phyloP scores from a whole-genome alignment of 2,888 invertebrate species.

The Ennomos fuscantarius region DNA sequence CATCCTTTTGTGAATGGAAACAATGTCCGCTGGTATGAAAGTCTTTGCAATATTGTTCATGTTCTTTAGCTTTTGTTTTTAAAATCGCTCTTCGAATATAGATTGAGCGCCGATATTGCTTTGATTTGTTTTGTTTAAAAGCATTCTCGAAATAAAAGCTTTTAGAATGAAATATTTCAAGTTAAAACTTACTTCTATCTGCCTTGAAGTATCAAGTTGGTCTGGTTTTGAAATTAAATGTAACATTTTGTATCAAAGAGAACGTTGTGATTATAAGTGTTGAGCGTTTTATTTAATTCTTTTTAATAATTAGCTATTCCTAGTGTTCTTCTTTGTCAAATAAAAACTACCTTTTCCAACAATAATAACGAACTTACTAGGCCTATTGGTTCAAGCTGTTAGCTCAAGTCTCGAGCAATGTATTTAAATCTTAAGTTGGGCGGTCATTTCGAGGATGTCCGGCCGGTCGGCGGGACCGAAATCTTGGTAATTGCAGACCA shows the following conservation, averaged over 20 bases:
- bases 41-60: constrained; percentile 6
- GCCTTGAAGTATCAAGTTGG: constrained; percentile 1
- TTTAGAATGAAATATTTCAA: neutral
- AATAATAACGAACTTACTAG: neutral
- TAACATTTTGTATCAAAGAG: neutral
- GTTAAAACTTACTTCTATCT: neutral
- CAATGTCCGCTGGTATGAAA: constrained; percentile 9
- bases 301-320: no score
- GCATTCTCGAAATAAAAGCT: constrained; percentile 8
- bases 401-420: constrained; percentile 35
- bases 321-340: no score
- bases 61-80: constrained; percentile 6
- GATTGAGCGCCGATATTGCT: constrained; percentile 9
- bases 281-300: no score
- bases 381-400: constrained; percentile 22
- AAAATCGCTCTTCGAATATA: neutral
- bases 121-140: constrained; percentile 14
- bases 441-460: constrained; percentile 45
- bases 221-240: constrained; percentile 1
- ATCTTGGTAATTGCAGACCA: constrained; percentile 37
- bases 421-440: constrained; percentile 42
- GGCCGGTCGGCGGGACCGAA: constrained; percentile 31
- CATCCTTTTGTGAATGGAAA: constrained; percentile 13
- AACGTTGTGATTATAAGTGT: no score
- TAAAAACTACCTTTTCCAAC: no score